Percentiles rank a stretch among this genome's conserved stretches.
These are phyloP conservation scores for Cyanoliseus patagonus DNA, from an alignment of 2,113 vertebrate genomes.

Conservation along the genomic window DNA sequence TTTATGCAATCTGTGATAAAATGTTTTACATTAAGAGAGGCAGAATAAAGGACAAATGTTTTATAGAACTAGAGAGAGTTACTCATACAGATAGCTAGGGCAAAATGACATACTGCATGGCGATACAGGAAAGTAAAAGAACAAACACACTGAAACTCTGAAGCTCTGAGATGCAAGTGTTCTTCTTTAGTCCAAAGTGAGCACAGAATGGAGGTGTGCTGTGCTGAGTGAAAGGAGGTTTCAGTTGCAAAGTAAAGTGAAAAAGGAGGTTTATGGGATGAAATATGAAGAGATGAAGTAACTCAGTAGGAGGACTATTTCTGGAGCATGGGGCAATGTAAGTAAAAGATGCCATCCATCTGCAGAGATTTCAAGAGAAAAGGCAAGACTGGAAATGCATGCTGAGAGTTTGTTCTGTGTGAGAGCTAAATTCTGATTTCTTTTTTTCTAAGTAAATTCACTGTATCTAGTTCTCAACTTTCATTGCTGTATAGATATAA, in stretches of 20 bases:
- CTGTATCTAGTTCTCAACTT: not conserved
- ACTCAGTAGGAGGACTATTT: not conserved
- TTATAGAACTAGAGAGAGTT: not conserved
- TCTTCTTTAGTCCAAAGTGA: not conserved
- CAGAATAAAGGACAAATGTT: constrained; percentile 5
- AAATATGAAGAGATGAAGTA: not conserved
- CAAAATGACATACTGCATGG: not conserved
- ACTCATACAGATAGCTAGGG: not conserved
- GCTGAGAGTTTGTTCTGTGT: not conserved
- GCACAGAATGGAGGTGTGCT: not conserved
- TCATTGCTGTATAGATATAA: not conserved
- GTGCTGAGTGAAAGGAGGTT: not conserved
- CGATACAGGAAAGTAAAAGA: not conserved
- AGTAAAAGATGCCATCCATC: not conserved
- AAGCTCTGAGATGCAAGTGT: not conserved
- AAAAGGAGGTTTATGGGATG: not conserved
- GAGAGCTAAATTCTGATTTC: not conserved
- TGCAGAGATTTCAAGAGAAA: not conserved
- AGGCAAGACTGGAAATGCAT: not conserved
- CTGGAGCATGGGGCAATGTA: not conserved
- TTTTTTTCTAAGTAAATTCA: not conserved
- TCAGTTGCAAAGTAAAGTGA: not conserved
- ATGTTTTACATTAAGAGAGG: constrained; percentile 1
- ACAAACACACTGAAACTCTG: not conserved
- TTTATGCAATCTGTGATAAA: constrained; percentile 20